Evolutionary conservation across 2,797 vertebrate genomes (phyloP), one percentile per base, ranked within the genome.

Genomic region (Columba guinea): DNA sequence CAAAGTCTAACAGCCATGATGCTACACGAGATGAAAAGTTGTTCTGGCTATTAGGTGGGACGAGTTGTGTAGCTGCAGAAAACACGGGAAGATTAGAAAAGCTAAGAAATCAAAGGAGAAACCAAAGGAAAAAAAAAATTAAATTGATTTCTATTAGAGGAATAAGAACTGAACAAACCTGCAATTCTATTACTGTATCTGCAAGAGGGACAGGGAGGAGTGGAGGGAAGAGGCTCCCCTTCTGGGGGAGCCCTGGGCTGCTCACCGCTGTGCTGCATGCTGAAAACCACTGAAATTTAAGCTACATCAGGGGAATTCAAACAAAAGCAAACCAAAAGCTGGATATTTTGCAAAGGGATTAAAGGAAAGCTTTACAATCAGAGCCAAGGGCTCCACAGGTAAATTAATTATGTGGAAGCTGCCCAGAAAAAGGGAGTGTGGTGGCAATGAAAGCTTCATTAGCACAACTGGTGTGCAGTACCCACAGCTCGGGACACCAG

Each of bases 1-100:
- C 1, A 0, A 68, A 32, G 26, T 34, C 74, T 69, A 46, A 59
- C 27, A 21, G 27, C 46, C 28, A 18, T 0, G 3, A 6, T 6
- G 8, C 51, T 62, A 55, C 1, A 2, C 0, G 4, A 81, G 65
- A 41, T 0, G 4, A 46, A 71, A 90, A 82, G 41, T 1, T 14
- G 10, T 5, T 35, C 78, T 79, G 48, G 8, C 23, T 80, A 21
- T 32, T 35, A 35, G 32, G 37, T 10, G 53, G 69, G 62, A 74
- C 1, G 8, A 49, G 52, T 21, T 41, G 30, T 20, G 49, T 5
- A 48, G 48, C 78, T 53, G 20, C 81, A 58, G 41, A 65, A 69
- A 84, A 78, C 0, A 2, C 4, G 14, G 56, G 64, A 78, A 70
- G 56, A 70, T 46, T 28, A 60, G 64, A 80, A 82, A 80, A 77